Base-by-base conservation (phyloP, 2,888 invertebrate genomes). In the Zaprionus lineosus region DNA sequence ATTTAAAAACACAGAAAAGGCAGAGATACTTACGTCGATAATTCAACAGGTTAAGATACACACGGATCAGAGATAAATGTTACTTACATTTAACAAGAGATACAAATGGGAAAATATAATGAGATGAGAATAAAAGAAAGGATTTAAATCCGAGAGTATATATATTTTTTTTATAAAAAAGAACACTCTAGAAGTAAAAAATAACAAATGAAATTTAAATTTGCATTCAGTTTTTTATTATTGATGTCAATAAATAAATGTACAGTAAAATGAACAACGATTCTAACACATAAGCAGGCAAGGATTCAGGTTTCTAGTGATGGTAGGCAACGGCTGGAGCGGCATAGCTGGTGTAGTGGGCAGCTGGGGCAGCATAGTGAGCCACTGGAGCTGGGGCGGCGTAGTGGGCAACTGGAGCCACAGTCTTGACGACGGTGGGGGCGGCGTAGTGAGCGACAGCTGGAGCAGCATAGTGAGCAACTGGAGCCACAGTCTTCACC, bases 221-320 rank as follows among this genome's bases (percentile, higher is more conserved):
- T 47, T 51, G 78, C 68, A 82, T 75, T 63, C 79, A 75, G 78
- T 78, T 59, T 58, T 81, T 85, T 81, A 85, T 85, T 81, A 65
- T 63, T 43, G 51, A 67, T 77, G 65, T 70, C 82, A 81, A 85
- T 81, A 84, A 81, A 85, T 81, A 85, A 82, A 78, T 82, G 52
- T 78, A 64, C 81, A 68, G 63, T 55, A 53, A 62, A 59, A 79
- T 58, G 72, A 58, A 53, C 69, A 85, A 83, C 73, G 70, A 81
- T 70, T 74, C 44, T 74, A 63, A n/a, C 34, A 37, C 33, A 64
- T 43, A 47, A 56, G 19, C 29, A 39, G 39, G 43, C 57, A 40
- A 40, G 40, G 21, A 39, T 19, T 44, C 44, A 43, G 56, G 31
- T 40, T 36, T 48, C 70, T 72, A 86, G 50, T 87, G 86, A 55